Evolutionary conservation across 2,797 vertebrate genomes (phyloP), one percentile per base, ranked within the genome.

Genomic region (Sardinella longiceps): DNA sequence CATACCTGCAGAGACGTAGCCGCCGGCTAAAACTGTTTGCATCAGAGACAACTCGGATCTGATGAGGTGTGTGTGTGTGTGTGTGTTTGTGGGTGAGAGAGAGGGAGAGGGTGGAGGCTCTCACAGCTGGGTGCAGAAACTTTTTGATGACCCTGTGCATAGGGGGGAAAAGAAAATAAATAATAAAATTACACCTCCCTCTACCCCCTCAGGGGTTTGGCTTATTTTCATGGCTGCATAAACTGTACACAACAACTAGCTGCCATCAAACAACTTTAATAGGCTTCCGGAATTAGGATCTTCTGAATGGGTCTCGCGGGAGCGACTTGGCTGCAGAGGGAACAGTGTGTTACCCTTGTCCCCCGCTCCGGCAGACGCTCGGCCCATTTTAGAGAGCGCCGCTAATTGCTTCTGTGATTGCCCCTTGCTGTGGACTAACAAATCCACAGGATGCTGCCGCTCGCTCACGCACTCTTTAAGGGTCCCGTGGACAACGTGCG

Each of bases 171-270:
- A 37, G 14, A 77, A 77, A 9, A 11, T 18, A 30, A 56, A 46
- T 14, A 37, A 63, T 30, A 63, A 56, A 63, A 82, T 9, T 6
- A 12, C 0, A 18, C 39, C 14, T 33, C 53, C 5, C 37, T 60
- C 81, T 58, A 15, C 30, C n/a, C 56, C 81, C 81, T 84, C 74
- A 85, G 80, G 82, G 89, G 90, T 92, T 89, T 89, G 89, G 86
- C 84, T 83, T 83, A 74, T 87, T 93, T 90, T 93, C 93, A 89
- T 80, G 92, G 90, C 88, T 90, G 88, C 81, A 90, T 93, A 94
- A 95, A 93, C 92, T 95, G 94, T 89, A 93, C 92, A 87, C 94
- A 94, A 93, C 87, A 90, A 88, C 91, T 86, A 89, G 89, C 94
- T 90, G 93, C 93, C 85, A 89, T 87, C 28, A 85, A 88, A 87